phyloP scores from a whole-genome alignment of 2,888 invertebrate species.

The Drosophila neonasuta region DNA sequence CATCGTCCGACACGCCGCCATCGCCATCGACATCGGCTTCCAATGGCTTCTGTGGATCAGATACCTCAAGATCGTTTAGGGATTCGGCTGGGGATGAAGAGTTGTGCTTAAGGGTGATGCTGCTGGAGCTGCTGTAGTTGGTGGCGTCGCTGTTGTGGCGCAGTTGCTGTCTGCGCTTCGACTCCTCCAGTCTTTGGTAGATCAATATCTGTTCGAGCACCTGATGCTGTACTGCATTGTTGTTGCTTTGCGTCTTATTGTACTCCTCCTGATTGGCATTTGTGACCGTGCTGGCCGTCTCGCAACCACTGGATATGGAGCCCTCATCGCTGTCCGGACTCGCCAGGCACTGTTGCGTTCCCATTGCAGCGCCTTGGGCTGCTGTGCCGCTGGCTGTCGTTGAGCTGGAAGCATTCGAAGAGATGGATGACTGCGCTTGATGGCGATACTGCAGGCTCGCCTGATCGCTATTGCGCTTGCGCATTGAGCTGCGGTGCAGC shows the following conservation, averaged over 20 bases:
- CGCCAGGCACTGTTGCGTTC: constrained; percentile 50
- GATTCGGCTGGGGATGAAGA: constrained; percentile 63
- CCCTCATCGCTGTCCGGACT: constrained; percentile 87
- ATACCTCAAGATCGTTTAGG: constrained; percentile 51
- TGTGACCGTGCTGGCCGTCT: constrained; percentile 89
- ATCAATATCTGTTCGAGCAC: constrained; percentile 69
- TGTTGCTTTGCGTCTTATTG: constrained; percentile 48
- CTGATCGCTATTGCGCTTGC: constrained; percentile 79
- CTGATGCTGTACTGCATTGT: constrained; percentile 50
- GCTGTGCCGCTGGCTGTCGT: constrained; percentile 60
- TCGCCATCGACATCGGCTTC: constrained; percentile 13
- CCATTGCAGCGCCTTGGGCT: constrained; percentile 30
- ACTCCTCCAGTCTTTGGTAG: constrained; percentile 71
- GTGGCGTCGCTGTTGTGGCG: constrained; percentile 76
- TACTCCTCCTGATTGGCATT: constrained; percentile 83
- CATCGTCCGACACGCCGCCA: constrained; percentile 78
- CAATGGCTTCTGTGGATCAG: constrained; percentile 27
- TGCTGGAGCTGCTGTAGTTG: constrained; percentile 79
- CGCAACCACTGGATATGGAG: constrained; percentile 91
- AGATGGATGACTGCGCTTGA: constrained; percentile 77
- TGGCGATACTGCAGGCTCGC: constrained; percentile 72
- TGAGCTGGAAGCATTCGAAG: constrained; percentile 74
- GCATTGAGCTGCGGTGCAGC: constrained; percentile 80
- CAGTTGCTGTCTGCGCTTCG: constrained; percentile 62
- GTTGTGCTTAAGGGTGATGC: constrained; percentile 76